Conservation (phyloP, 2,888 invertebrate species). For the Drosophila putrida region DNA sequence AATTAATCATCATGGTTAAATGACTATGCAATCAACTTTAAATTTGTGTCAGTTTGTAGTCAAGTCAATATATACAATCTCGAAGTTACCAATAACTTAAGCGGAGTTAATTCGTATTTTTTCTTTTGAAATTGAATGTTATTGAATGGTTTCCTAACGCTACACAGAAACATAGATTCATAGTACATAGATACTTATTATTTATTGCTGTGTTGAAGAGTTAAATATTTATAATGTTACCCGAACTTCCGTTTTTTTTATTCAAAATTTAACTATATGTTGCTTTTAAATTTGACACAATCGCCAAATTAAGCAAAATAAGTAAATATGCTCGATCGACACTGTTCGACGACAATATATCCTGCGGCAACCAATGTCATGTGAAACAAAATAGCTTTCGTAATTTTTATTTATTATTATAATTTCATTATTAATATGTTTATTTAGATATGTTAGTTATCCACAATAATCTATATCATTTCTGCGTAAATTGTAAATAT, state of each 20-base stretch:
- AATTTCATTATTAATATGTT: no score
- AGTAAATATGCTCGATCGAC: neutral
- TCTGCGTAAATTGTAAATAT: no score
- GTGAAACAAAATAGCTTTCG: no score
- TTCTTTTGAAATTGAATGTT: no score
- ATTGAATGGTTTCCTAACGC: no score
- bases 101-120: constrained; percentile 41
- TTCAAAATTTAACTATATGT: neutral
- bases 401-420: no score
- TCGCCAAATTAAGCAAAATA: neutral
- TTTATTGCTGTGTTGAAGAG: constrained; percentile 35
- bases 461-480: no score
- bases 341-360: neutral
- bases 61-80: neutral
- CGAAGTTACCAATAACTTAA: constrained; percentile 29
- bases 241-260: constrained; percentile 2
- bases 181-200: no score
- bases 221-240: constrained; percentile 24
- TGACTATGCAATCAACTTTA: neutral
- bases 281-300: constrained; percentile 4
- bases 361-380: neutral
- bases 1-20: neutral
- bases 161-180: no score
- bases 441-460: no score
- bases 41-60: neutral